phyloP scores from a whole-genome alignment of 2,113 vertebrate genomes.

The Mustela nigripes region DNA sequence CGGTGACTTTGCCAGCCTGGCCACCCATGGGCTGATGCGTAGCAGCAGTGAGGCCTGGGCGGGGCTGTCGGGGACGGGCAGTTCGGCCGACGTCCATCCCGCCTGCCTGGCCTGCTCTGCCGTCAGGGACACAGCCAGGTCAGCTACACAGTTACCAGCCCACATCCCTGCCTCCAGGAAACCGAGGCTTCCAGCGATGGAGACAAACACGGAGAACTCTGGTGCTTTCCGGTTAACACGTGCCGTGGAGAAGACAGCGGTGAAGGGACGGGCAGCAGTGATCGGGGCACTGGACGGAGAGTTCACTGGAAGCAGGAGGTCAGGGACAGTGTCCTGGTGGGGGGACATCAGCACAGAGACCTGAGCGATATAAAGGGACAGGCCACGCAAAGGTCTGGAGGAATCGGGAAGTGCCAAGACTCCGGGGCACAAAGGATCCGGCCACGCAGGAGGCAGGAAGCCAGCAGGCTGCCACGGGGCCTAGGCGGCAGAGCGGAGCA shows the following conservation, averaged over 20 bases:
- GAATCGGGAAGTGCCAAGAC: background rate
- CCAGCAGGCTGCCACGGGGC: background rate
- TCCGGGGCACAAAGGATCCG: background rate
- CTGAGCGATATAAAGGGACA: background rate
- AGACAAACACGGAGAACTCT: background rate
- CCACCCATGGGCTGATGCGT: background rate
- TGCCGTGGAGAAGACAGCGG: background rate
- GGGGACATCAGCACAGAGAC: background rate
- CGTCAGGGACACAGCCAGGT: background rate
- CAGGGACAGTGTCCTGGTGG: background rate
- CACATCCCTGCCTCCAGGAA: background rate
- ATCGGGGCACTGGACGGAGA: background rate
- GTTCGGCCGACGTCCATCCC: background rate
- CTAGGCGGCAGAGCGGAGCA: background rate
- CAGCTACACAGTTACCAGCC: background rate
- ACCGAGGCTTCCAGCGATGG: background rate
- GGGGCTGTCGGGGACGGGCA: background rate
- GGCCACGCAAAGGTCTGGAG: background rate
- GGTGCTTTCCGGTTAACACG: rapidly evolving
- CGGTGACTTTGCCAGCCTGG: background rate
- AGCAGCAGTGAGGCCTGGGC: background rate
- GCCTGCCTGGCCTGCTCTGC: background rate
- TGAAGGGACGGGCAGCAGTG: background rate
- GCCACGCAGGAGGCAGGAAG: background rate
- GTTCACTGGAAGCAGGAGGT: background rate